phyloP scores from a whole-genome alignment of 2,797 vertebrate species.

The Peromyscus melanophrys region DNA sequence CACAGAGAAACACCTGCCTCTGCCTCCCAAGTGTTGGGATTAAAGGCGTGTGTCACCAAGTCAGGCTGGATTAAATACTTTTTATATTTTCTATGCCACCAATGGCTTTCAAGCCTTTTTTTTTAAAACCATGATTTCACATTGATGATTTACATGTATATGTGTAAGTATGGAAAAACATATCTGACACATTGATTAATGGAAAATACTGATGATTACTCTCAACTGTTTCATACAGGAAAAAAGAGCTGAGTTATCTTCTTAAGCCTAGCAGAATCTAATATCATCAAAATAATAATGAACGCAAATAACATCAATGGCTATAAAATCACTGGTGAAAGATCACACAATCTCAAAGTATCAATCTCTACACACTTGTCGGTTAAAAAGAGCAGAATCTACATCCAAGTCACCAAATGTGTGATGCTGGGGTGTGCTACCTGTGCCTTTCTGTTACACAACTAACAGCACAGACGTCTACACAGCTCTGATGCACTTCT shows the following conservation, averaged over 20 bases:
- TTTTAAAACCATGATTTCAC: neutral
- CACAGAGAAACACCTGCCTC: neutral
- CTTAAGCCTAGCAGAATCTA: conserved; percentile 25
- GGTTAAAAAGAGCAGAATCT: conserved; percentile 21
- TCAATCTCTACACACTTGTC: conserved; percentile 18
- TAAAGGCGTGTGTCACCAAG: neutral
- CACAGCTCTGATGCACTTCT: conserved; percentile 4
- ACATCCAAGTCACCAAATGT: neutral
- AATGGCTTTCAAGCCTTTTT: conserved; percentile 15
- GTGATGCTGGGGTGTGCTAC: neutral
- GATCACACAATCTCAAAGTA: conserved; percentile 47
- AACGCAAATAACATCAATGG: conserved; percentile 12
- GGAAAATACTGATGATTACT: conserved; percentile 39
- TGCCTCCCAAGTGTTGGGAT: neutral
- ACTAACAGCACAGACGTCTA: neutral
- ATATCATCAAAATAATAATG: conserved; percentile 59
- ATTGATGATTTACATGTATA: conserved; percentile 33
- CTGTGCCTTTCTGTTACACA: neutral
- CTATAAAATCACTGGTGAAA: conserved; percentile 45
- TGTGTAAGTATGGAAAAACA: neutral
- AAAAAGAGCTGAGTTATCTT: conserved; percentile 43
- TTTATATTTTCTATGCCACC: conserved; percentile 20
- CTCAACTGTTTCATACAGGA: conserved; percentile 41
- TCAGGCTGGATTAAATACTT: conserved; percentile 37
- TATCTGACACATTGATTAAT: conserved; percentile 23